A percentile compares a stretch with the other conserved stretches of the same genome.
These are phyloP conservation scores for Tiliqua scincoides DNA, from an alignment of 2,113 vertebrate genomes.

Conservation along the genomic window DNA sequence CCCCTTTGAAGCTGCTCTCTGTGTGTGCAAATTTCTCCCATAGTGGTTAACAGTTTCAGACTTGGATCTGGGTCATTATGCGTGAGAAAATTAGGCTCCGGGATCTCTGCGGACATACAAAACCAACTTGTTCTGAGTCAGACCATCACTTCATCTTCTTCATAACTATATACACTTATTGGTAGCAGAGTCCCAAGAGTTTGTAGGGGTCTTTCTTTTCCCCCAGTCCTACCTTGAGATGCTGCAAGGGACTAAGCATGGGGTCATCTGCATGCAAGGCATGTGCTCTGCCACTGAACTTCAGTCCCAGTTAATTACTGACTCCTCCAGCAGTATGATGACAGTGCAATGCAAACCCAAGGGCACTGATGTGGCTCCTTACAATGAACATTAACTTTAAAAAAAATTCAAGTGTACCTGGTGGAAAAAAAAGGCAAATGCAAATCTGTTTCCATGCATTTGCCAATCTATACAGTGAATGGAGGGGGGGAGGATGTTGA, in stretches of 20 bases:
- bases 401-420: background rate
- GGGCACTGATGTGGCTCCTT: background rate
- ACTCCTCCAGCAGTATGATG: background rate
- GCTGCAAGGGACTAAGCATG: too few species aligned
- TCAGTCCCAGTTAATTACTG: background rate
- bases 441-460: conserved; percentile 35
- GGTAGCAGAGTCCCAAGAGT: too few species aligned
- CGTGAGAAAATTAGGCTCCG: too few species aligned
- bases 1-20: too few species aligned
- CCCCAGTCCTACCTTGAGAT: too few species aligned
- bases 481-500: background rate
- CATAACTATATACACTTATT: too few species aligned
- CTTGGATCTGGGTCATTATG: too few species aligned
- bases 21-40: too few species aligned
- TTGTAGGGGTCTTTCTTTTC: background rate
- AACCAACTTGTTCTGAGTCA: background rate
- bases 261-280: too few species aligned
- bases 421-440: conserved; percentile 8
- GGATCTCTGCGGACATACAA: background rate
- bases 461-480: conserved; percentile 30
- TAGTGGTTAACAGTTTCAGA: too few species aligned
- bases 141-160: background rate
- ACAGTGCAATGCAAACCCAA: background rate
- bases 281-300: too few species aligned
- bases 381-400: conserved; percentile 3